Evolutionary conservation across 2,888 invertebrate genomes (phyloP), one percentile per base, ranked within the genome.

Genomic region (Ctena decussata): DNA sequence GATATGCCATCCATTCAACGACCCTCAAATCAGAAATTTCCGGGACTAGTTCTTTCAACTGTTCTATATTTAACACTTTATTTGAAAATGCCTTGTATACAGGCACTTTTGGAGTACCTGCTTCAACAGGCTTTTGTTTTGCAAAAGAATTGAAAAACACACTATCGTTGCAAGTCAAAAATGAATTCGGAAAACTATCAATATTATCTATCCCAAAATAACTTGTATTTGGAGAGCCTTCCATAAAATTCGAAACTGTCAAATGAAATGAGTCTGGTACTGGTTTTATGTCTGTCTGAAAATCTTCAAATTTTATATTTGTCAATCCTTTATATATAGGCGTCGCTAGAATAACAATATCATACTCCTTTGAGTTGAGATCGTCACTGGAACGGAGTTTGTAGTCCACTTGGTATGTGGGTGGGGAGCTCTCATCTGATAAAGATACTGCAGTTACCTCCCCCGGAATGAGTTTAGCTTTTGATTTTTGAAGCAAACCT

Each of bases 1-100:
- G 95, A 80, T 95, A 95, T 0, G 95, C 93, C 78, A 89, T 76
- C 94, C 94, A 95, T 78, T 93, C 90, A 18, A 94, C 91, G 6
- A 93, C 85, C 12, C 91, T 81, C 70, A 93, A 82, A 76, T 94
- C 93, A 44, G 91, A 86, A 49, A 86, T 84, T 27, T 82, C 89
- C 27, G 90, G 86, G 92, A 97, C 97, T 84, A 97, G 94, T 46
- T 94, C 87, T 53, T 96, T 90, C 21, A 97, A 81, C 84, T 96
- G 92, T 15, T 94, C 91, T n/a, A 95, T 93, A 1, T 95, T 93
- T 18, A 97, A 93, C 30, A 96, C 94, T 49, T 94, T 87, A 71
- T 96, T 95, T 35, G 97, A 97, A 93, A 97, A 97, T 37, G 97
- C 94, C 94, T 97, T 97, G 96, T 96, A 97, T 5, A 97, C 96